Percentiles rank a stretch among this genome's conserved stretches.
Evolutionary conservation across 2,888 invertebrate species (phyloP).

Genomic region (Belgica antarctica): DNA sequence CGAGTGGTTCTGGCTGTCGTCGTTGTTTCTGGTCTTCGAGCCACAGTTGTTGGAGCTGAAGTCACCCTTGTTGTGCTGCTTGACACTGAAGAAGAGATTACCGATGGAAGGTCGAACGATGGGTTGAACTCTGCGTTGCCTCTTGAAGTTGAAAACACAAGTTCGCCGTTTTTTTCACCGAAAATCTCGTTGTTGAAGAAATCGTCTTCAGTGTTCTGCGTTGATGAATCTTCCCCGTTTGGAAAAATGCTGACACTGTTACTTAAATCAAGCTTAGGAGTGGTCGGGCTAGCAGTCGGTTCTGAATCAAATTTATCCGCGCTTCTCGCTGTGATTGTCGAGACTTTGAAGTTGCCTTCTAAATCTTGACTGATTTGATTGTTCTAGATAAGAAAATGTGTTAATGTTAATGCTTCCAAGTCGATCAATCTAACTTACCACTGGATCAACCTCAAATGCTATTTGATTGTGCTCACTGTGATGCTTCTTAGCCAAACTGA

Average conservation of each 20-base stretch:
- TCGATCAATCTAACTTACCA: neutral
- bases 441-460: neutral
- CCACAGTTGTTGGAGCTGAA: neutral
- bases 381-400: neutral
- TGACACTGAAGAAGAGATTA: no score
- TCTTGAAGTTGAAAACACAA: neutral
- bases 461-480: neutral
- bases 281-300: neutral
- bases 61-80: no score
- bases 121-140: neutral
- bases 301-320: neutral
- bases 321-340: neutral
- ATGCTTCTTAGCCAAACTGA: constrained; percentile 47
- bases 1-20: neutral
- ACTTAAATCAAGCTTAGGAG: neutral
- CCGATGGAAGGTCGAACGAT: no score
- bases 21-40: neutral
- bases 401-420: neutral
- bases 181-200: neutral
- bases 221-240: constrained; percentile 29
- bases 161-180: neutral
- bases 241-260: constrained; percentile 31
- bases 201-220: neutral
- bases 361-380: neutral
- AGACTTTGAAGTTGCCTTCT: neutral